Evolutionary conservation across 2,888 invertebrate genomes (phyloP), one percentile per base, ranked within the genome.

Genomic region (Tipula vernalis): DNA sequence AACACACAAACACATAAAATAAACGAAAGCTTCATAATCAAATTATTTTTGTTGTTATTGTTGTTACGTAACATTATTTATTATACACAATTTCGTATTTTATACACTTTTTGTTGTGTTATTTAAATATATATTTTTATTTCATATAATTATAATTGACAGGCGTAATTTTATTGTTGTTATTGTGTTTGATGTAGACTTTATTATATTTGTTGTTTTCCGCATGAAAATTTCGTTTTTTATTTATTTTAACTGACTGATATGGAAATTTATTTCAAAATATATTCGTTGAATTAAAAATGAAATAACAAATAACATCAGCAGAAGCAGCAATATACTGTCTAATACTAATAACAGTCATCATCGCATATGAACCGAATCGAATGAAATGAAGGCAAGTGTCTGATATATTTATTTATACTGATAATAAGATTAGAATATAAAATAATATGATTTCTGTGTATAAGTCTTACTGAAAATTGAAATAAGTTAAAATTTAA

Each of bases 61-160:
- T 28, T 10, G 8, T 2, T 71, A 71, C 28, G 12, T 71, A 71
- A 71, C 71, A 71, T 28, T 28, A 71, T 28, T 71, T 28, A 71
- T 71, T 71, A 28, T 57, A 18, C 10, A 57, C 57, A 51, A 51
- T 51, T 51, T n/a, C n/a, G 47, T 51, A n/a, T 41, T 41, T 41
- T 41, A 5, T 41, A 41, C 5, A 5, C 10, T 41, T 41, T 51
- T 51, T 57, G 57, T 18, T 71, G 71, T 10, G 71, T 28, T 71
- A 71, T 71, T 71, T 71, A 71, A 71, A 71, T 71, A 71, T 71
- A 28, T 71, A 71, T 71, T 71, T 71, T 71, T 71, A 71, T 71
- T 71, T 71, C 71, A 71, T 71, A 71, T 71, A 71, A 71, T 71
- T 71, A 71, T 71, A 71, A 71, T 71, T 71, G 71, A 71, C 71